phyloP scores from a whole-genome alignment of 2,797 vertebrate species.

The Spinibarbus caldwelli region DNA sequence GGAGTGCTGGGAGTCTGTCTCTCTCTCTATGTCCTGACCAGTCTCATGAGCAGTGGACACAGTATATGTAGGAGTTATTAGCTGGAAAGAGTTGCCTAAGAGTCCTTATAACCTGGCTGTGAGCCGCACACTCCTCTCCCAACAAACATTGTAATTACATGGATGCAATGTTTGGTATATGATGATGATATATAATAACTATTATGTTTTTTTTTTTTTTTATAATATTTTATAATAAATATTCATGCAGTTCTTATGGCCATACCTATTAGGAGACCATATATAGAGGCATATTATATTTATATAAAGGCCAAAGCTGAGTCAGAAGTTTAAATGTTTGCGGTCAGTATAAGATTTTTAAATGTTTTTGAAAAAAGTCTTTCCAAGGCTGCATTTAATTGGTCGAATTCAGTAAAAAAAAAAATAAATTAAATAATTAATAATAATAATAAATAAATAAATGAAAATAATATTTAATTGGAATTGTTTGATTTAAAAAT shows the following conservation, averaged over 20 bases:
- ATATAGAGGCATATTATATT: not conserved
- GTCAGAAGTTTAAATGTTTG: not conserved
- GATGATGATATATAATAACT: too few species aligned
- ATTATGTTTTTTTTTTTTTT: not conserved
- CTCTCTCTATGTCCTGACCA: not conserved
- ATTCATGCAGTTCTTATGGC: not conserved
- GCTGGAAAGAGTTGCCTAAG: not conserved
- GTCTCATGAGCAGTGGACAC: not conserved
- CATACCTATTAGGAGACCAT: not conserved
- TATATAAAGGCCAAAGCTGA: not conserved
- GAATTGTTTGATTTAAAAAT: too few species aligned
- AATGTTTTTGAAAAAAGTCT: too few species aligned
- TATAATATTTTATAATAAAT: not conserved
- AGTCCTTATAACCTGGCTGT: not conserved
- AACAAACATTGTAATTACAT: not conserved
- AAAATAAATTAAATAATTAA: too few species aligned
- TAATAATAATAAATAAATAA: too few species aligned
- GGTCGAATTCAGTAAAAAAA: too few species aligned
- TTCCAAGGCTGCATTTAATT: not conserved
- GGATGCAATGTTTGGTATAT: not conserved
- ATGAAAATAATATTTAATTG: not conserved
- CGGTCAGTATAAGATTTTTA: too few species aligned
- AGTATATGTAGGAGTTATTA: not conserved
- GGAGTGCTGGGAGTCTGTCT: conserved; percentile 35
- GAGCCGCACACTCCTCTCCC: not conserved